Percentiles rank a stretch among this genome's conserved stretches.
These are phyloP conservation scores for Erethizon dorsatum DNA, from an alignment of 2,797 vertebrate species.

Conservation along the genomic window DNA sequence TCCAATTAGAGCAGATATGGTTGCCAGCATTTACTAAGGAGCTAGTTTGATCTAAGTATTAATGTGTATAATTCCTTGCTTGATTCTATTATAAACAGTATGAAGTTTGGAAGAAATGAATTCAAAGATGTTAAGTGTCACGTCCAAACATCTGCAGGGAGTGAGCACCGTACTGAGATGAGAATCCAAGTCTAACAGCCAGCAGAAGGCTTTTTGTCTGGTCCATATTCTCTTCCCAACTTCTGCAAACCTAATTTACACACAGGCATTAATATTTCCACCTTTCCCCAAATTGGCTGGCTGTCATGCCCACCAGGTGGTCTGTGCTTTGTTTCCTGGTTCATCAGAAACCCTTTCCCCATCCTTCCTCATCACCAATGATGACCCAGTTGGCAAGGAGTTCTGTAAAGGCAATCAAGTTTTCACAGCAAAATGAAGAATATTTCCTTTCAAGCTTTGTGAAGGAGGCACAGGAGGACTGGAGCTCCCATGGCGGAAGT, in stretches of 20 bases:
- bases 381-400: background rate
- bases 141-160: background rate
- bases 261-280: background rate
- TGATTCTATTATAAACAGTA: constrained; percentile 3
- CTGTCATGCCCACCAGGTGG: background rate
- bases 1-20: background rate
- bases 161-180: background rate
- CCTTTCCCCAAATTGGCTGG: background rate
- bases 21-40: background rate
- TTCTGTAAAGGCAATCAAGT: background rate
- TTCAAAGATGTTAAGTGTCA: constrained; percentile 16
- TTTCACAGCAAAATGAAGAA: constrained; percentile 51
- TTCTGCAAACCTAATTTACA: constrained; percentile 21
- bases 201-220: background rate
- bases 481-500: background rate
- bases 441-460: constrained; percentile 24
- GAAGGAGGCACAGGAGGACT: background rate
- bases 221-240: background rate
- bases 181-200: background rate
- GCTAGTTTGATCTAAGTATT: background rate
- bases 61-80: background rate
- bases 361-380: background rate
- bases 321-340: background rate
- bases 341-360: background rate
- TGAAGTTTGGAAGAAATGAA: background rate